Evolutionary conservation across 2,797 vertebrate genomes (phyloP).

Genomic region (Pipistrellus pygmaeus): DNA sequence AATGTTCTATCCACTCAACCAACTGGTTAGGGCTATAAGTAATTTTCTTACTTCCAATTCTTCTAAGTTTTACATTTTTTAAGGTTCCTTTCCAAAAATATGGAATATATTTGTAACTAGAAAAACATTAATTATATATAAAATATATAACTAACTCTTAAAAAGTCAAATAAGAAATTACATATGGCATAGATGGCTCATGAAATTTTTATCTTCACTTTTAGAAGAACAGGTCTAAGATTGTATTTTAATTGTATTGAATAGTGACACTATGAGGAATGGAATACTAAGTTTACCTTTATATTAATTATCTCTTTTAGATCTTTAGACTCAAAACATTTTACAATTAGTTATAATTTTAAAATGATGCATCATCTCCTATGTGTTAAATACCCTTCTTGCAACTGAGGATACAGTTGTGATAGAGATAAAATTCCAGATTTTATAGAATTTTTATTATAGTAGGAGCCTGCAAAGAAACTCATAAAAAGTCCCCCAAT

Average conservation of each 20-base stretch:
- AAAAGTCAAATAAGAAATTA: background rate
- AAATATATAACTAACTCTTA: background rate
- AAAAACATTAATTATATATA: background rate
- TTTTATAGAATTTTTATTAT: background rate
- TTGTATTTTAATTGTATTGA: background rate
- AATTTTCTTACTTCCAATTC: background rate
- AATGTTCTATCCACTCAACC: too few relatives aligned
- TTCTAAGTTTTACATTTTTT: background rate
- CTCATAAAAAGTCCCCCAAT: background rate
- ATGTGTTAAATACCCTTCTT: background rate
- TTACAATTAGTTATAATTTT: background rate
- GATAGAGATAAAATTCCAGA: background rate
- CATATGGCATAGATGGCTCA: background rate
- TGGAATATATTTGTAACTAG: background rate
- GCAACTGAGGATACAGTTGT: background rate
- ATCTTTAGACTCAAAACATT: background rate
- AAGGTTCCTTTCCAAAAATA: background rate
- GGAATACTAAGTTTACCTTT: background rate
- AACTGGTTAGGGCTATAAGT: too few relatives aligned
- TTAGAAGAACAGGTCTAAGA: background rate
- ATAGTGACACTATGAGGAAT: background rate
- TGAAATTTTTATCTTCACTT: background rate
- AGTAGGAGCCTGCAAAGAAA: background rate
- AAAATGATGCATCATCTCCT: background rate
- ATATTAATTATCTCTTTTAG: background rate